Percentiles rank a stretch among this genome's conserved stretches.
Evolutionary conservation across 1,140 invertebrate species (phyloP).

Genomic region (Anastrepha ludens): DNA sequence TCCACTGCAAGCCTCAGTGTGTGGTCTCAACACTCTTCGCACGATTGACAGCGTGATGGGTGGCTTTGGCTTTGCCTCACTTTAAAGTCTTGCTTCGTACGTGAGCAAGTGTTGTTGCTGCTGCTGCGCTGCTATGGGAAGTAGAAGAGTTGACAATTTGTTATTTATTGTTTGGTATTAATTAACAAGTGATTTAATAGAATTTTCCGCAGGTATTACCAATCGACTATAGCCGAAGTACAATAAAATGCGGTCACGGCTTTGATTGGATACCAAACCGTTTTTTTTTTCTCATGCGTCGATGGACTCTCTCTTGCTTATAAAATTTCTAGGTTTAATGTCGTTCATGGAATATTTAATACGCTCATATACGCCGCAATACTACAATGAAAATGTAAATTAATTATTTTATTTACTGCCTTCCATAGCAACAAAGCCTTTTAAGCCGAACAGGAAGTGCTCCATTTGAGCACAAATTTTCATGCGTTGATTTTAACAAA

Average conservation of each 20-base stretch:
- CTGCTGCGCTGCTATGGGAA: neutral
- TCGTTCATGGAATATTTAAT: neutral
- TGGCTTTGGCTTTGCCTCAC: constrained; percentile 16
- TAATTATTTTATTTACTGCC: too few relatives aligned
- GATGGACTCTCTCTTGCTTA: neutral
- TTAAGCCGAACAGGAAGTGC: too few relatives aligned
- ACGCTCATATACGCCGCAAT: too few relatives aligned
- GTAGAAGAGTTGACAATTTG: neutral
- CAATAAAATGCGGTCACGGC: neutral
- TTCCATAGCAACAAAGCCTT: too few relatives aligned
- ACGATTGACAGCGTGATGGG: neutral
- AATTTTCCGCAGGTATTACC: constrained; percentile 25
- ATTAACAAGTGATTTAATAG: constrained; percentile 46
- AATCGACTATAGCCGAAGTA: neutral
- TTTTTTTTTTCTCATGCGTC: neutral
- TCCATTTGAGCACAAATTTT: too few relatives aligned
- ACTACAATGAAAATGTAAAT: too few relatives aligned
- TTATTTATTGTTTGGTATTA: constrained; percentile 47
- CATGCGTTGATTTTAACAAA: too few relatives aligned
- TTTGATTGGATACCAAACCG: neutral
- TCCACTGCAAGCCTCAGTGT: neutral
- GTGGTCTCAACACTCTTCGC: neutral
- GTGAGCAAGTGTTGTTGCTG: neutral
- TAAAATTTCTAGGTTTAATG: neutral
- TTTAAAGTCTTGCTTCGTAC: neutral